phyloP scores from a whole-genome alignment of 92 coral and sea anemone genomes.

The Metridium senile region DNA sequence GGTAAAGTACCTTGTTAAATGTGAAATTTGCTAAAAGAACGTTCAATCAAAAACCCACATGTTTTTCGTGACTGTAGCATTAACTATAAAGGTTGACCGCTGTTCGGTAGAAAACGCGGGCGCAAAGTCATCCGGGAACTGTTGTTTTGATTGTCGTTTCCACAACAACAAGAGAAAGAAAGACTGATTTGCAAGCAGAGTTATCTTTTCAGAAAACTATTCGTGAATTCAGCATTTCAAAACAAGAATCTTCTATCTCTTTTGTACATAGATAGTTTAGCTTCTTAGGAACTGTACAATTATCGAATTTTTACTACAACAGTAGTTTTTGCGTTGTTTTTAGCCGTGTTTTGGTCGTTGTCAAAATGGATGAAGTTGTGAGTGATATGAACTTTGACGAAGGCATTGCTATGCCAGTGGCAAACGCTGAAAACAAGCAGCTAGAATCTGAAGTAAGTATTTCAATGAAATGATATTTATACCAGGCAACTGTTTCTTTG shows the following conservation, averaged over 20 bases:
- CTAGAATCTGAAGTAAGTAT: slow-evolving; percentile 83
- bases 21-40: background rate
- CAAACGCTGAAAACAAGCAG: slow-evolving; percentile 84
- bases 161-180: slow-evolving; percentile 69
- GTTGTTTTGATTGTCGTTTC: slow-evolving; percentile 60
- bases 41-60: slow-evolving; percentile 9
- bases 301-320: background rate
- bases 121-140: slow-evolving; percentile 50
- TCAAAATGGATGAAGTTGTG: slow-evolving; percentile 85
- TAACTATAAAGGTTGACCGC: slow-evolving; percentile 3
- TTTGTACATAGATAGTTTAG: background rate
- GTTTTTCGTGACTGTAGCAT: slow-evolving; percentile 23
- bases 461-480: background rate
- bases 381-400: slow-evolving; percentile 95
- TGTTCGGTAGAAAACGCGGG: slow-evolving; percentile 26
- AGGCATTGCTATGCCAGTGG: slow-evolving; percentile 99
- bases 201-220: background rate
- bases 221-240: background rate
- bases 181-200: slow-evolving; percentile 8
- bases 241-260: background rate
- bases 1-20: background rate
- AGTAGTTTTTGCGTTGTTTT: background rate
- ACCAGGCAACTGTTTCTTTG: background rate
- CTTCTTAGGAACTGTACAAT: background rate
- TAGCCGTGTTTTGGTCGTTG: background rate